Evolutionary conservation across 2,113 vertebrate species (phyloP).

Genomic region (Bubalus kerabau): DNA sequence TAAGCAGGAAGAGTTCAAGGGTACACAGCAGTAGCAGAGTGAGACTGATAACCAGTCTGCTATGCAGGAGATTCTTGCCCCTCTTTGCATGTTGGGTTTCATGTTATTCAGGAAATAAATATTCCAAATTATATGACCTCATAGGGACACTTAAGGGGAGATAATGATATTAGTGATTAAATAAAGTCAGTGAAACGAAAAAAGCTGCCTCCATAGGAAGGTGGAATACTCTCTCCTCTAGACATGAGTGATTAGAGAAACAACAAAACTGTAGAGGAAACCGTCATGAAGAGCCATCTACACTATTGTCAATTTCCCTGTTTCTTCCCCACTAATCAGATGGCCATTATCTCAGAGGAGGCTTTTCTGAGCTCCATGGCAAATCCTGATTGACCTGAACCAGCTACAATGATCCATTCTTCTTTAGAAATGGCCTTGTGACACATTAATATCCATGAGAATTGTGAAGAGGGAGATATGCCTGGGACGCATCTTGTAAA

Average conservation of each 20-base stretch:
- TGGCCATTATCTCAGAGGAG: not conserved
- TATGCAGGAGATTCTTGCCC: not conserved
- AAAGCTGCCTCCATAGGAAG: not conserved
- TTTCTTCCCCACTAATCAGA: not conserved
- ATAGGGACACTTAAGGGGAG: not conserved
- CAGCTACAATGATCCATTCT: not conserved
- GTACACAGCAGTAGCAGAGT: not conserved
- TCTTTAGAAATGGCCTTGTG: not conserved
- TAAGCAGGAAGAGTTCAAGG: not conserved
- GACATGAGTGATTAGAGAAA: not conserved
- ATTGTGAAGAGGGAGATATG: not conserved
- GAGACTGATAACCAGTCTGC: not conserved
- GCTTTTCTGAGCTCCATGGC: not conserved
- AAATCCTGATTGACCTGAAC: not conserved
- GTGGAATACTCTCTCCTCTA: not conserved
- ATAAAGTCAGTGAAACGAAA: not conserved
- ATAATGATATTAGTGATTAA: not conserved
- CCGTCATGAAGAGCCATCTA: not conserved
- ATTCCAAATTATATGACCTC: not conserved
- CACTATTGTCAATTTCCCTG: not conserved
- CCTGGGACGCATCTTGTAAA: not conserved
- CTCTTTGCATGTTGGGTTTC: not conserved
- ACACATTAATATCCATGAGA: not conserved
- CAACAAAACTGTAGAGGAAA: not conserved
- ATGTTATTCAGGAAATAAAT: slow-evolving; percentile 7